Conservation (phyloP, 2,888 invertebrate genomes). For the Drosophila nigricruria region DNA sequence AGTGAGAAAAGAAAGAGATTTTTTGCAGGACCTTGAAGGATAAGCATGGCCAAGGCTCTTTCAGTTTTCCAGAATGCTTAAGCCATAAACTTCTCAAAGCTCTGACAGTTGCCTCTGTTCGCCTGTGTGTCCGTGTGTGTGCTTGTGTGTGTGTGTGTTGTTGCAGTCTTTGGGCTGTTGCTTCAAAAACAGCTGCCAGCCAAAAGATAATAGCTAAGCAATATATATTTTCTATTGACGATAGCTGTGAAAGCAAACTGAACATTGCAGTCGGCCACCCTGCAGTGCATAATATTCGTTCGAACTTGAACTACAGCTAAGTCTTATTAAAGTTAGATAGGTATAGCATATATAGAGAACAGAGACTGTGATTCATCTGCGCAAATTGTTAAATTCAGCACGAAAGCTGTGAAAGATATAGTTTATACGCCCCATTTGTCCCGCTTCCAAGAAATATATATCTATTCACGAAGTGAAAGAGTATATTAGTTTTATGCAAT, state of each 20-base stretch:
- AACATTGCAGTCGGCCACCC: neutral
- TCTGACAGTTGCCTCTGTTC: neutral
- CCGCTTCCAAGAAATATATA: neutral
- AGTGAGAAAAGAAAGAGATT: neutral
- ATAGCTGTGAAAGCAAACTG: too few relatives aligned
- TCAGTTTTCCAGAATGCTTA: conserved; percentile 8
- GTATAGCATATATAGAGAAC: neutral
- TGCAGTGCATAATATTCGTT: neutral
- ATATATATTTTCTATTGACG: neutral
- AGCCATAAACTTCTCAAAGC: conserved; percentile 13
- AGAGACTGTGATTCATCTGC: too few relatives aligned
- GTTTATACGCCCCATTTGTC: neutral
- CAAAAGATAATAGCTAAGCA: neutral
- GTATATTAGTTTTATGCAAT: neutral
- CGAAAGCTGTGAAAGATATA: neutral
- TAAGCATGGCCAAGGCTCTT: conserved; percentile 8
- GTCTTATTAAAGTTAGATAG: neutral
- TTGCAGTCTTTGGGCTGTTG: neutral
- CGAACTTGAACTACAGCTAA: neutral
- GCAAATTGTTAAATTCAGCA: too few relatives aligned
- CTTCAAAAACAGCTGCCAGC: neutral
- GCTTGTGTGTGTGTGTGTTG: neutral
- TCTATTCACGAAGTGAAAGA: neutral
- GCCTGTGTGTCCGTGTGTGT: neutral
- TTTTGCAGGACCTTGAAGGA: neutral